phyloP scores from a whole-genome alignment of 1,140 invertebrate genomes.

The Tetramorium simillimum region DNA sequence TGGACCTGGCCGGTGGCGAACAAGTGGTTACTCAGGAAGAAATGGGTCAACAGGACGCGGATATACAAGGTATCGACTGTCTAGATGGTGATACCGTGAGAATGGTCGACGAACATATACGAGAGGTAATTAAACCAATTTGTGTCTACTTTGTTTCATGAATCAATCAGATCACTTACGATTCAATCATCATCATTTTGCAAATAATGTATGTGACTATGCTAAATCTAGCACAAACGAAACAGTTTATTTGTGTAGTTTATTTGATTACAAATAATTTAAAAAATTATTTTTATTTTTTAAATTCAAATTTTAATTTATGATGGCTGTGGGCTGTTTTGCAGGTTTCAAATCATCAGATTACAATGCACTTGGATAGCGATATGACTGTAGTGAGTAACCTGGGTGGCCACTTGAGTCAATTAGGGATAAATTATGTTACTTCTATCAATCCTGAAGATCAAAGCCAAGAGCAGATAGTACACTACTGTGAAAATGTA shows the following conservation, averaged over 20 bases:
- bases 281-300: neutral
- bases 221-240: neutral
- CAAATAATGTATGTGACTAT: neutral
- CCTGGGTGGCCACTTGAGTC: constrained; percentile 78
- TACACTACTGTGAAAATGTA: constrained; percentile 80
- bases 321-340: constrained; percentile 22
- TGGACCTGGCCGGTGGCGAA: constrained; percentile 78
- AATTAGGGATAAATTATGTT: constrained; percentile 84
- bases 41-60: constrained; percentile 77
- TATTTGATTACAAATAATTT: constrained; percentile 12
- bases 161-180: neutral
- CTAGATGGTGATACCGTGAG: constrained; percentile 82
- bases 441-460: constrained; percentile 79
- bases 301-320: neutral
- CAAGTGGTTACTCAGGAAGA: constrained; percentile 82
- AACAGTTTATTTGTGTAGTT: constrained; percentile 21
- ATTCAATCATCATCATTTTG: neutral
- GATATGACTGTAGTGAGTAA: constrained; percentile 83
- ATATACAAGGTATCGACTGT: constrained; percentile 81
- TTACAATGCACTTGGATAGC: constrained; percentile 82
- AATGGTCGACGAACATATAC: constrained; percentile 82
- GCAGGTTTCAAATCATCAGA: constrained; percentile 82
- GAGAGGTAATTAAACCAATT: constrained; percentile 72
- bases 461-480: constrained; percentile 77
- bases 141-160: constrained; percentile 6